Conservation (phyloP, 2,113 vertebrate species). For the Zosterops lateralis region DNA sequence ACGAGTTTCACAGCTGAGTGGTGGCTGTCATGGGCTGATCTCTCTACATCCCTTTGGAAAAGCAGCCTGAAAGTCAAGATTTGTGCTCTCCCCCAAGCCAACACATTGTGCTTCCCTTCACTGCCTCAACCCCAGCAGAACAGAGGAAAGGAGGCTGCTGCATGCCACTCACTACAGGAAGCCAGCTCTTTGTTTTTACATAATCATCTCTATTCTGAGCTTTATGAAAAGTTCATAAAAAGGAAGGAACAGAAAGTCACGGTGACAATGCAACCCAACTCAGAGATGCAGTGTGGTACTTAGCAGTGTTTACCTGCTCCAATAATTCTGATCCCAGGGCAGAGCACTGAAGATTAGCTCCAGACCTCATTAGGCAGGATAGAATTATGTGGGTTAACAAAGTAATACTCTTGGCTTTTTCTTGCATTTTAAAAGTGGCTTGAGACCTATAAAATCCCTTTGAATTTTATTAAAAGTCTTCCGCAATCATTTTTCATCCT, state of each 20-base stretch:
- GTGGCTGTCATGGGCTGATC: background rate
- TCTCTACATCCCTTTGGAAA: background rate
- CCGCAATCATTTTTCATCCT: slow-evolving; percentile 63
- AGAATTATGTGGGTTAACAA: slow-evolving; percentile 71
- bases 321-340: slow-evolving; percentile 61
- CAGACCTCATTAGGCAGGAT: slow-evolving; percentile 67
- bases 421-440: slow-evolving; percentile 71
- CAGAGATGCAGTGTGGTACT: background rate
- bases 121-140: background rate
- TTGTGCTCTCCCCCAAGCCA: background rate
- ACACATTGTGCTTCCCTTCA: background rate
- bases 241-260: background rate
- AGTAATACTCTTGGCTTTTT: slow-evolving; percentile 66
- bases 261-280: background rate
- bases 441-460: slow-evolving; percentile 73
- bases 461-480: slow-evolving; percentile 73
- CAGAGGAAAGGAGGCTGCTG: background rate
- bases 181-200: background rate
- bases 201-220: background rate
- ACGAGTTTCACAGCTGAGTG: background rate
- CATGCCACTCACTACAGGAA: background rate
- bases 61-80: background rate
- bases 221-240: background rate
- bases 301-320: slow-evolving; percentile 65
- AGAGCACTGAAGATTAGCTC: slow-evolving; percentile 48